Evolutionary conservation across 1,140 invertebrate species (phyloP), one percentile per base, ranked within the genome.

Genomic region (Drosophila ohnishii): DNA sequence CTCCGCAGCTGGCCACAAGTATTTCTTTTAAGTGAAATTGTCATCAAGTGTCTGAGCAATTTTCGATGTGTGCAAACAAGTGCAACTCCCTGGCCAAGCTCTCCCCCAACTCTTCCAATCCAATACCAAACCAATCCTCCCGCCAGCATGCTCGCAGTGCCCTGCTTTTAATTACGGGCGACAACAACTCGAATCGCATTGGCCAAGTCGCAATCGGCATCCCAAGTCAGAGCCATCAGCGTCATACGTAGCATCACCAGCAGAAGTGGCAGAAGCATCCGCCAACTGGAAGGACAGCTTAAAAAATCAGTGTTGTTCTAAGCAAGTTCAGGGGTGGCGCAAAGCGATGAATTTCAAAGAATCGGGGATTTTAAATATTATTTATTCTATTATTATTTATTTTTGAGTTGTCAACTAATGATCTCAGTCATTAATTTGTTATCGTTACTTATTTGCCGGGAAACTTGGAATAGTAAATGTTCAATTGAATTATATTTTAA

Each of bases 51-150:
- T 86, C 83, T 83, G 75, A 63, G 84, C 75, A 74, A 87, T 87
- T 87, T 69, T 87, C 79, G 82, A 87, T 86, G 83, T 87, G 82
- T 87, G 82, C 82, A 86, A 86, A 86, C 82, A 86, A 86, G 83
- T 87, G 72, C 72, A 65, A 47, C 42, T 51, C 44, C 39, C 34
- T 22, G 28, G 25, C 14, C 25, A 30, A 42, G 22, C 22, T 28
- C n/a, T 32, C 11, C 19, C 40, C 60, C 6, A 10, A 39, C 19
- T 25, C 0, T 6, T 10, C 50, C 57, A 35, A 10, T 19, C 35
- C 32, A 32, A 25, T 10, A n/a, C 50, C 51, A 35, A 10, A 32
- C 40, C 32, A 35, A 32, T 40, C 22, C 44, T 40, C 47, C 25
- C 47, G 42, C 14, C 63, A 51, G 65, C 48, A 44, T 76, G 61